phyloP scores from a whole-genome alignment of 2,888 invertebrate genomes.

The Chymomyza procnemis region DNA sequence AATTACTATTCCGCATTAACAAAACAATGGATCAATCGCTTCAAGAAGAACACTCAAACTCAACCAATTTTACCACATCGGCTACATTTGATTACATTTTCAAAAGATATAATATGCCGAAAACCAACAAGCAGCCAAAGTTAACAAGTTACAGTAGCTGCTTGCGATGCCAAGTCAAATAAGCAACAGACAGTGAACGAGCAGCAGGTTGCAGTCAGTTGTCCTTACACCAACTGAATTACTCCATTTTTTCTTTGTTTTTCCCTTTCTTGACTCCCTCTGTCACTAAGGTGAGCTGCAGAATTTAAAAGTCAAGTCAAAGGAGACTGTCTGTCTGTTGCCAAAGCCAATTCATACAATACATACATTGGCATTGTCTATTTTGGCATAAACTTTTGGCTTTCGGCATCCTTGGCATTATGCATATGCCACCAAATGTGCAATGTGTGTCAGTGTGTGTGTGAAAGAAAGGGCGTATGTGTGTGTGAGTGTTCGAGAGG shows the following conservation, averaged over 20 bases:
- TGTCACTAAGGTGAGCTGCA: background rate
- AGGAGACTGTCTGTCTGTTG: background rate
- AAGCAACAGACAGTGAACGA: background rate
- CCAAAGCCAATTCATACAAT: background rate
- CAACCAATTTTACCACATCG: background rate
- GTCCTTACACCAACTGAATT: background rate
- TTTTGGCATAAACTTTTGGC: slow-evolving; percentile 56
- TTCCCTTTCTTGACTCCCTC: background rate
- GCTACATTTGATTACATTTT: background rate
- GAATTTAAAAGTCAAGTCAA: background rate
- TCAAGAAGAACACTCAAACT: background rate
- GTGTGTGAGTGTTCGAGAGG: slow-evolving; percentile 31
- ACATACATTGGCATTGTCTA: slow-evolving; percentile 49
- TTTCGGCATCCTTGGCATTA: slow-evolving; percentile 63
- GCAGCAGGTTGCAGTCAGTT: background rate
- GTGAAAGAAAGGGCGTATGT: no score
- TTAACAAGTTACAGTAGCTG: background rate
- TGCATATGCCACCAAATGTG: slow-evolving; percentile 54
- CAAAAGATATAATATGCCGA: background rate
- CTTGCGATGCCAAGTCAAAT: background rate
- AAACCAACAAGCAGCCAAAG: background rate
- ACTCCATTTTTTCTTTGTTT: background rate
- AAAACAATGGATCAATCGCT: no score
- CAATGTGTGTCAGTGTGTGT: background rate
- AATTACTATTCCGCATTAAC: no score